Base-by-base conservation (phyloP, 2,888 invertebrate genomes). In the Omphaloscelis lunosa region DNA sequence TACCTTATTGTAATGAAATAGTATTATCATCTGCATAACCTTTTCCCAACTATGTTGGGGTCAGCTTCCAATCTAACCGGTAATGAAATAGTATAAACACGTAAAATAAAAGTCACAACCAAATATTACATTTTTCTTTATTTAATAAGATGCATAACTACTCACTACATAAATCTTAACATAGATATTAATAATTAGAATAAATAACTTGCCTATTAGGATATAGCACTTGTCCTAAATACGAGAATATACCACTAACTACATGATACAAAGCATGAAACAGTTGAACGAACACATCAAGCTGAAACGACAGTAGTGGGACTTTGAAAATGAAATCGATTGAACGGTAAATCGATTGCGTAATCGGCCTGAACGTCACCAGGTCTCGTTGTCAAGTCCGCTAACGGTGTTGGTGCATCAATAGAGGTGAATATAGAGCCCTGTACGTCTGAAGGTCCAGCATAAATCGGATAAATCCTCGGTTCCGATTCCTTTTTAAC, bases 271-370 rank as follows among this genome's bases (percentile, higher is more conserved):
- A 84, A 34, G 93, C 89, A 72, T 92, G 89, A 79, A 96, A 93
- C 41, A 96, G 89, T 77, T 89, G 89, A 27, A 93, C 79, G 76
- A 96, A 95, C 61, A 95, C 90, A 87, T 95, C 93, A 96, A 96
- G 96, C 87, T 96, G 96, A 93, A 96, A 96, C 86, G 94, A 96
- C 90, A 96, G 96, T 87, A 96, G 94, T 89, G 96, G 96, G 93
- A 96, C 92, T 95, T 96, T 96, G 96, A 96, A 96, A 96, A 88
- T 91, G 95, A 93, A 97, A 93, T 88, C 95, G 92, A 94, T 97
- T 96, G 85, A 95, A 96, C 17, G 97, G 97, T 51, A 97, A 88
- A 85, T 97, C 97, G 83, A 97, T 83, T 2, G 96, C 91, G 82
- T 96, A 96, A 85, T 97, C 97, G 0, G 96, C 96, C 83, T 96